phyloP scores from a whole-genome alignment of 2,888 invertebrate genomes.

The Macrosoma leucophasiata region DNA sequence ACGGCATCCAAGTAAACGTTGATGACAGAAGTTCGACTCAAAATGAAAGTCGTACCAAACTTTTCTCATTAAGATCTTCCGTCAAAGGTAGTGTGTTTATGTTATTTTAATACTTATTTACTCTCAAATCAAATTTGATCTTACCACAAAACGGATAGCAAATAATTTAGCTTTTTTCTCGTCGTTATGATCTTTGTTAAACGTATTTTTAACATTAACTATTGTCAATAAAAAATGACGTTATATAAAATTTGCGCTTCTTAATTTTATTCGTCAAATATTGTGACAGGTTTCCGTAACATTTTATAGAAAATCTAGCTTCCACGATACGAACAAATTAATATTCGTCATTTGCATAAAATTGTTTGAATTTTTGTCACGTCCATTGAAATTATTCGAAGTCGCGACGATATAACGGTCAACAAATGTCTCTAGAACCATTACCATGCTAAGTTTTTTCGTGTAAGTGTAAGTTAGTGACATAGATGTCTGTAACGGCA shows the following conservation, averaged over 20 bases:
- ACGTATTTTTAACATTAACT: too few species aligned
- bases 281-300: too few species aligned
- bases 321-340: conserved; percentile 27
- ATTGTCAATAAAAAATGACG: too few species aligned
- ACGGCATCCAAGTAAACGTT: conserved; percentile 56
- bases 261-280: too few species aligned
- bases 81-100: conserved; percentile 69
- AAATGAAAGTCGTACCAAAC: conserved; percentile 70
- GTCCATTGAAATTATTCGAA: conserved; percentile 42
- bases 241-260: too few species aligned
- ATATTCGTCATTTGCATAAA: conserved; percentile 36
- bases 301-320: too few species aligned
- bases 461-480: conserved; percentile 27
- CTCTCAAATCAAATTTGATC: conserved; percentile 47
- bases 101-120: conserved; percentile 63
- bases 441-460: conserved; percentile 47
- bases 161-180: too few species aligned
- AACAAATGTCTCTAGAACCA: conserved; percentile 43
- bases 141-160: conserved; percentile 12
- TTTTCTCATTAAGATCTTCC: conserved; percentile 73
- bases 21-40: conserved; percentile 69
- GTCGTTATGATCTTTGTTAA: too few species aligned
- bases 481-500: conserved; percentile 12
- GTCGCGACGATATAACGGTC: conserved; percentile 54
- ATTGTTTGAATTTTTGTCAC: conserved; percentile 48